Conservation (phyloP, 2,888 invertebrate genomes). For the Trichogramma dendrolimi region DNA sequence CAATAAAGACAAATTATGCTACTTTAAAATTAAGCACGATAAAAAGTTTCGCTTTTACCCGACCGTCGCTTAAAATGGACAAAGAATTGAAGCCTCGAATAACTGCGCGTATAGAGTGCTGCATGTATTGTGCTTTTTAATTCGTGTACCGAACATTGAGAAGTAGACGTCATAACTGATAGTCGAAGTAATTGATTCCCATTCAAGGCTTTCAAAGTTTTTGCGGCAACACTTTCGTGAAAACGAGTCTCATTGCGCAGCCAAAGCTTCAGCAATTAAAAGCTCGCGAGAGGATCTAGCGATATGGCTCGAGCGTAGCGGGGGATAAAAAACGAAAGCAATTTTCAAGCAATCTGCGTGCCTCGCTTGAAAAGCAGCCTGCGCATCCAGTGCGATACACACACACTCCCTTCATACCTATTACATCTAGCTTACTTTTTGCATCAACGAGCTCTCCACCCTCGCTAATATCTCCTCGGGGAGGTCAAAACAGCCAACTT, state of each 20-base stretch:
- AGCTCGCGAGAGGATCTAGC: conserved; percentile 7
- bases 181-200: background rate
- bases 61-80: too few relatives aligned
- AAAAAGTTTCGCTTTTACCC: too few relatives aligned
- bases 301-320: too few relatives aligned
- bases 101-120: too few relatives aligned
- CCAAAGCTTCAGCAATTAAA: background rate
- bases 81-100: too few relatives aligned
- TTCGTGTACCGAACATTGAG: background rate
- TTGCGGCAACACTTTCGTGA: too few relatives aligned
- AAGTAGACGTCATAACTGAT: background rate
- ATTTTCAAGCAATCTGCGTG: conserved; percentile 45
- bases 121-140: background rate
- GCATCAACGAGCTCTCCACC: conserved; percentile 40
- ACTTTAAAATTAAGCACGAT: too few relatives aligned
- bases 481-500: conserved; percentile 27
- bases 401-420: too few relatives aligned
- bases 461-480: conserved; percentile 42
- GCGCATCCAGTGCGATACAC: conserved; percentile 30
- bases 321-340: conserved; percentile 34
- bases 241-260: too few relatives aligned
- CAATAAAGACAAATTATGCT: too few relatives aligned
- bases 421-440: conserved; percentile 9
- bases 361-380: conserved; percentile 41
- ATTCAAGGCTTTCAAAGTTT: too few relatives aligned